These are phyloP conservation scores for Blastobasis adustella DNA, from an alignment of 2,888 invertebrate genomes.

Conservation along the genomic window DNA sequence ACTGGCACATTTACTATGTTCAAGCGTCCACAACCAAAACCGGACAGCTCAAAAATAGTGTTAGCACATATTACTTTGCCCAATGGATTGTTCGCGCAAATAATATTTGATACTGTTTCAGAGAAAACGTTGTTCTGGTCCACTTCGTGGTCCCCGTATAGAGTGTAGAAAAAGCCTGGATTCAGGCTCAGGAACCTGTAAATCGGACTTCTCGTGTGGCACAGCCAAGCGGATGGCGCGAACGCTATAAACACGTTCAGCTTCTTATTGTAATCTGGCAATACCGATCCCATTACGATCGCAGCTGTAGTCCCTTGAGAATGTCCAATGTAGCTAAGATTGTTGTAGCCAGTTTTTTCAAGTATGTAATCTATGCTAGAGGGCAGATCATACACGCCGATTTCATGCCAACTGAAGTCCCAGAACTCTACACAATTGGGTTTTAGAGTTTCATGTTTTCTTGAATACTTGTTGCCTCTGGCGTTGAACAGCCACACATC, in stretches of 20 bases:
- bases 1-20: not conserved
- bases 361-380: slow-evolving; percentile 45
- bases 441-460: slow-evolving; percentile 30
- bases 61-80: not conserved
- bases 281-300: slow-evolving; percentile 39
- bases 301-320: slow-evolving; percentile 55
- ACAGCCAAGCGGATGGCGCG: slow-evolving; percentile 47
- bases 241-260: slow-evolving; percentile 43
- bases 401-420: slow-evolving; percentile 54
- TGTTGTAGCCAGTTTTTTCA: slow-evolving; percentile 20
- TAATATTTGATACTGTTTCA: not conserved
- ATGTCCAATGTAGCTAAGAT: slow-evolving; percentile 49
- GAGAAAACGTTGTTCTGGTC: not conserved
- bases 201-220: slow-evolving; percentile 13
- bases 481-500: slow-evolving; percentile 77
- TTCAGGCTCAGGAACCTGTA: not conserved
- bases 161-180: not conserved
- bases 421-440: slow-evolving; percentile 35
- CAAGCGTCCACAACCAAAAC: not conserved
- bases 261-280: slow-evolving; percentile 38
- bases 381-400: slow-evolving; percentile 47
- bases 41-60: not conserved
- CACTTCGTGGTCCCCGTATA: not conserved
- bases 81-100: not conserved
- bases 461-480: slow-evolving; percentile 53